These are phyloP conservation scores for Cataglyphis albicans DNA, from an alignment of 2,888 invertebrate species.

Conservation along the genomic window DNA sequence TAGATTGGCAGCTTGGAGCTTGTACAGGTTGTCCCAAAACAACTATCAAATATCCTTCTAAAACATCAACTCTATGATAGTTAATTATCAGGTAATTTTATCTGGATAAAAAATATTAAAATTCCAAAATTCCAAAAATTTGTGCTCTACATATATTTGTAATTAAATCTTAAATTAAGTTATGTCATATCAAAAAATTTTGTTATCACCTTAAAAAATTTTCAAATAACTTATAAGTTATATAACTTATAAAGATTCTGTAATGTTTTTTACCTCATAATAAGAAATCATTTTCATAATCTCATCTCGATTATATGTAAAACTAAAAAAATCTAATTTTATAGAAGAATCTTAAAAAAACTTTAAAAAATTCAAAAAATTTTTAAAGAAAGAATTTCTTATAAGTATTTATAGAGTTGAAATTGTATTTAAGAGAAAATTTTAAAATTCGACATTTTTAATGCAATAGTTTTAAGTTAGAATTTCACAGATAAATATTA, in stretches of 20 bases:
- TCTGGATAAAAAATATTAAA: neutral
- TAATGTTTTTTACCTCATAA: neutral
- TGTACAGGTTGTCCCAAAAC: conserved; percentile 56
- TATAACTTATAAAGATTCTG: neutral
- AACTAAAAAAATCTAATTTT: neutral
- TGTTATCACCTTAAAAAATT: neutral
- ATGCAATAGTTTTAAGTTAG: neutral
- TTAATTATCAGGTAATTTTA: neutral
- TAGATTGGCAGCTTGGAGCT: conserved; percentile 81
- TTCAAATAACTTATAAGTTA: neutral
- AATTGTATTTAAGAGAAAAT: neutral
- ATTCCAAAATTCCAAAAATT: neutral
- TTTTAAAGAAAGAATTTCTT: neutral
- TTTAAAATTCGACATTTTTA: neutral
- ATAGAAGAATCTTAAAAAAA: neutral
- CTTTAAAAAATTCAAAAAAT: neutral
- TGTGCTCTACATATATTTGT: neutral
- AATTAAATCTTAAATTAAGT: conserved; percentile 18
- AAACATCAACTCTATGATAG: neutral
- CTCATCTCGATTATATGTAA: neutral
- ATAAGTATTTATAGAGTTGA: neutral
- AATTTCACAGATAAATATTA: neutral
- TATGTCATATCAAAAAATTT: neutral
- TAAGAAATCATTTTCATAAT: neutral
- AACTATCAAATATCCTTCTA: conserved; percentile 16